Base-by-base conservation (phyloP, 2,113 vertebrate genomes). In the Scomber scombrus region DNA sequence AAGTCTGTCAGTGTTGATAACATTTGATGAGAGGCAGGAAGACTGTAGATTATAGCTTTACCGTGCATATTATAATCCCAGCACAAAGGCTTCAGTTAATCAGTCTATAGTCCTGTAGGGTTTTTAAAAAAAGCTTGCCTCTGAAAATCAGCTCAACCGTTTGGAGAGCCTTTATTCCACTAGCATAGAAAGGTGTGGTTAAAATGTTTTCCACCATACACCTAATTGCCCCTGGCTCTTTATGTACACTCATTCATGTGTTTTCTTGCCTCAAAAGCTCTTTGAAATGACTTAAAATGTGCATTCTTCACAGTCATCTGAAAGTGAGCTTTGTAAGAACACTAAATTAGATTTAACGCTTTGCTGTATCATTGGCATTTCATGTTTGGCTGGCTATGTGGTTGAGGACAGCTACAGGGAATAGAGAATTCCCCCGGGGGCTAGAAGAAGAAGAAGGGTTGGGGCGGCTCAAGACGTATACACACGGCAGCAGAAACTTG, bases 331-430 rank as follows among this genome's bases (percentile, higher is more conserved):
- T 84, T 87, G 66, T 70, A 34, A 58, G 31, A 77, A 62, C 58
- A 72, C 69, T 51, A 72, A 87, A 92, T 91, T 82, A 63, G 78
- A 87, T 86, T 80, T 80, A 67, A 70, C 64, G 82, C 86, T 84
- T 81, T 88, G 79, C 80, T 91, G 69, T 78, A n/a, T 89, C 60
- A 62, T 61, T 75, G 84, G 72, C 55, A 73, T 84, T 92, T 78
- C 13, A 15, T 64, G 79, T 80, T 80, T 76, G 45, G 66, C 58
- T 83, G 54, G 71, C 54, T 72, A 26, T 74, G 70, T 16, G 40
- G 58, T 76, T 81, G 45, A 69, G 21, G 43, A 63, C 75, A 52
- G 67, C 43, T 14, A 57, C 55, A 45, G 34, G 70, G 66, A 67
- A 67, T 43, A 16, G 18, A 65, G 71, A 81, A 79, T 80, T 84